phyloP scores from a whole-genome alignment of 2,113 vertebrate genomes.

The Desmodus rotundus region DNA sequence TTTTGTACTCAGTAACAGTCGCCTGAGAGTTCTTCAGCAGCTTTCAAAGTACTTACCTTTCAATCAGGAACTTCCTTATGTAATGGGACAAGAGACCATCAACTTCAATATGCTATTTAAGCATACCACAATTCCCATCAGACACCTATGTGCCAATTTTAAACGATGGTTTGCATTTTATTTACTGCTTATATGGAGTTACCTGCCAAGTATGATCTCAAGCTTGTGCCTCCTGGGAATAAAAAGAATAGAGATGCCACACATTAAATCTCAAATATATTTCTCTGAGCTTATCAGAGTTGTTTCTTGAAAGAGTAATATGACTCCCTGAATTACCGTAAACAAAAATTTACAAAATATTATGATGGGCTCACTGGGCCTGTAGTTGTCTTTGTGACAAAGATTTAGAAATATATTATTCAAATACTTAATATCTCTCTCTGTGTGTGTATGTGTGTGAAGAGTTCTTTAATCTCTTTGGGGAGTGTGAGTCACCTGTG shows the following conservation, averaged over 20 bases:
- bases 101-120: background rate
- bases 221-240: background rate
- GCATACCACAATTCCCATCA: background rate
- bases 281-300: background rate
- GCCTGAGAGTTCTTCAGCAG: background rate
- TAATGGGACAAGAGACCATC: background rate
- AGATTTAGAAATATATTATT: background rate
- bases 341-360: constrained; percentile 15
- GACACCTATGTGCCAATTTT: background rate
- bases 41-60: constrained; percentile 37
- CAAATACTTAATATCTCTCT: background rate
- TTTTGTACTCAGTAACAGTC: background rate
- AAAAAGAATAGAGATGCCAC: background rate
- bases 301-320: background rate
- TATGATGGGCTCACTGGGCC: background rate
- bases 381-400: background rate
- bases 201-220: constrained; percentile 9
- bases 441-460: background rate
- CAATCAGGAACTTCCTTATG: background rate
- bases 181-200: background rate
- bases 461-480: background rate
- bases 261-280: background rate
- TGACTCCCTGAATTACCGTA: background rate
- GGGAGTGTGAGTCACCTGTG: background rate
- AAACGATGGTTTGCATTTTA: constrained; percentile 1